Percentiles rank a stretch among this genome's conserved stretches.
Conservation (phyloP, 2,113 vertebrate species). For the Lasiurus cinereus region DNA sequence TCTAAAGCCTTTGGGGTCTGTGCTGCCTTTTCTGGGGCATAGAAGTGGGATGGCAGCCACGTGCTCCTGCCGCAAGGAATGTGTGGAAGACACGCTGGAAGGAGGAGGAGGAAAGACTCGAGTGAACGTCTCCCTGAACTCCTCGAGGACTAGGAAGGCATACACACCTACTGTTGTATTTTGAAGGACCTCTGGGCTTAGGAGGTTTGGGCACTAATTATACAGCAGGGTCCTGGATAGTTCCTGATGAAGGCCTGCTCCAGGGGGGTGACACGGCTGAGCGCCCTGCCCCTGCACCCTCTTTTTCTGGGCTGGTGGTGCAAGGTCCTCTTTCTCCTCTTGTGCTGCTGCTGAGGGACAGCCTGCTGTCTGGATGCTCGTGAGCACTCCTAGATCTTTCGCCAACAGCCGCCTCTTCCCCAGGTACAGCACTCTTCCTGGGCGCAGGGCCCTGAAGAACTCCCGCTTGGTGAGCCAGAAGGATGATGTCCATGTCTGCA, state of each 20-base stretch:
- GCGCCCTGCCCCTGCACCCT: not conserved
- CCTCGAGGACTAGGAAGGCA: not conserved
- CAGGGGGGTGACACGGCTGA: not conserved
- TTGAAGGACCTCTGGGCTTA: not conserved
- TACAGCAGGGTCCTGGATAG: not conserved
- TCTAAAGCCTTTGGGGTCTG: not conserved
- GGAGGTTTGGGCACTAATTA: not conserved
- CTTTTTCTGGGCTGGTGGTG: not conserved
- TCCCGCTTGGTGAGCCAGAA: conserved; percentile 97
- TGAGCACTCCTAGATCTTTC: not conserved
- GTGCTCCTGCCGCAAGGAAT: not conserved
- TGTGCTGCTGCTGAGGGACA: not conserved
- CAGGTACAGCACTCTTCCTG: conserved; percentile 93
- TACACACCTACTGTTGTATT: not conserved
- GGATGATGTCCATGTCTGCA: conserved; percentile 98
- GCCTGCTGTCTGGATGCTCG: not conserved
- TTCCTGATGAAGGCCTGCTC: not conserved
- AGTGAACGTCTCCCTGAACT: not conserved
- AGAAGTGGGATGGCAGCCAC: not conserved
- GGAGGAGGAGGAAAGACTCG: not conserved
- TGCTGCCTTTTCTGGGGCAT: not conserved
- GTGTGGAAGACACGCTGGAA: not conserved
- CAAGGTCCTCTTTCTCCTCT: not conserved
- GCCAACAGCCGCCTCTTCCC: conserved; percentile 63
- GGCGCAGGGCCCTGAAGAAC: conserved; percentile 96